phyloP scores from a whole-genome alignment of 2,113 vertebrate genomes.

The Myrmecophaga tridactyla region DNA sequence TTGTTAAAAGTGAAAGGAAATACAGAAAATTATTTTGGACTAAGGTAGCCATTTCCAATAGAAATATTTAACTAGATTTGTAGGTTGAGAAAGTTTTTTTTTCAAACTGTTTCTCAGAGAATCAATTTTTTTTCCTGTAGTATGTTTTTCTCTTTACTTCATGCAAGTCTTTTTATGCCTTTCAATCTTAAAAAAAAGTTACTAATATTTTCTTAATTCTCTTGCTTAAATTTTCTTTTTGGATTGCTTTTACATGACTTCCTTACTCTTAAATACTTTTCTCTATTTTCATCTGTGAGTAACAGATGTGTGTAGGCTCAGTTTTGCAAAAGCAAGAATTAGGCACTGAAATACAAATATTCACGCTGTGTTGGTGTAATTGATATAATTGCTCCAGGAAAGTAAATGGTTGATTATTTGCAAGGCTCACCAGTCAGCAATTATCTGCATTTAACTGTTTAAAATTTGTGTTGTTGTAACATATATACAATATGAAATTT shows the following conservation, averaged over 20 bases:
- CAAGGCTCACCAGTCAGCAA: conserved; percentile 2
- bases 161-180: not conserved
- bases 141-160: not conserved
- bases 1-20: conserved; percentile 31
- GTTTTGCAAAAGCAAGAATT: conserved; percentile 56
- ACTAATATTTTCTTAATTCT: conserved; percentile 23
- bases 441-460: conserved; percentile 1
- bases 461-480: not conserved
- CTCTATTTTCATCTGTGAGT: conserved; percentile 48
- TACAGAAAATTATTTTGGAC: not conserved
- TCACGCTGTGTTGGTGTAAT: conserved; percentile 27
- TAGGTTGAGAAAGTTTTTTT: not conserved
- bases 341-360: conserved; percentile 35
- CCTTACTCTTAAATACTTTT: conserved; percentile 45
- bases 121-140: not conserved
- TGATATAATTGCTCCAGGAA: conserved; percentile 44
- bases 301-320: conserved; percentile 57
- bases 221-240: conserved; percentile 35
- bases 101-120: not conserved
- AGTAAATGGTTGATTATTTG: conserved; percentile 49
- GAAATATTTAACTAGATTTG: conserved; percentile 4
- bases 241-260: conserved; percentile 33
- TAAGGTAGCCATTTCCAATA: not conserved
- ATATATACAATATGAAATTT: too few species aligned
- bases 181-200: conserved; percentile 53